Evolutionary conservation across 2,888 invertebrate genomes (phyloP).

Genomic region (Pterobdella sp.): DNA sequence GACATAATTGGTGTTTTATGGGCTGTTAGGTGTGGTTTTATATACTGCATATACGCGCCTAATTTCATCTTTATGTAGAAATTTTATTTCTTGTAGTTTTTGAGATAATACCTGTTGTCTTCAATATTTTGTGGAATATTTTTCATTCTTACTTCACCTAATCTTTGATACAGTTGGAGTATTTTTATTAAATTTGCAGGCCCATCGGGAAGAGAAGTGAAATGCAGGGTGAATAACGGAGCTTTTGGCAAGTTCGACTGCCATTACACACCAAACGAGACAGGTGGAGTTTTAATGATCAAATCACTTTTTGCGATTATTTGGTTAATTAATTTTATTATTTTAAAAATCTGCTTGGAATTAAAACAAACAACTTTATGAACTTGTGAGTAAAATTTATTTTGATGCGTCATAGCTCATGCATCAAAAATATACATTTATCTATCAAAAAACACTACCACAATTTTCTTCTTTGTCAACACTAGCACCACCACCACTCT

Average conservation of each 20-base stretch:
- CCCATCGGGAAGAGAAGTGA: constrained; percentile 24
- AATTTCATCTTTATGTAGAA: no score
- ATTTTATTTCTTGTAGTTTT: no score
- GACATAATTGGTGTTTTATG: no score
- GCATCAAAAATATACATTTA: neutral
- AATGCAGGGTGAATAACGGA: constrained; percentile 20
- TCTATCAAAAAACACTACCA: neutral
- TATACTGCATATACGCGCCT: no score
- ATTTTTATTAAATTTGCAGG: no score
- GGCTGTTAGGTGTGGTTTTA: no score
- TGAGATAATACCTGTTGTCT: no score
- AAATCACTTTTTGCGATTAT: no score
- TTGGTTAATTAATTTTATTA: neutral
- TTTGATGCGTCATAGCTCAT: neutral
- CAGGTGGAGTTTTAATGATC: no score
- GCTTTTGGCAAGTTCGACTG: constrained; percentile 26
- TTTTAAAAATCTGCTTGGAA: neutral
- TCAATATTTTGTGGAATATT: no score
- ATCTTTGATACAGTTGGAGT: no score
- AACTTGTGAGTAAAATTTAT: neutral
- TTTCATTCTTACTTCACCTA: no score
- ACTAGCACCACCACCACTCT: neutral
- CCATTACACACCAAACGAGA: constrained; percentile 30
- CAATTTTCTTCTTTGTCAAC: neutral
- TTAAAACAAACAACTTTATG: constrained; percentile 4